phyloP scores from a whole-genome alignment of 2,797 vertebrate species.

The Argya squamiceps region DNA sequence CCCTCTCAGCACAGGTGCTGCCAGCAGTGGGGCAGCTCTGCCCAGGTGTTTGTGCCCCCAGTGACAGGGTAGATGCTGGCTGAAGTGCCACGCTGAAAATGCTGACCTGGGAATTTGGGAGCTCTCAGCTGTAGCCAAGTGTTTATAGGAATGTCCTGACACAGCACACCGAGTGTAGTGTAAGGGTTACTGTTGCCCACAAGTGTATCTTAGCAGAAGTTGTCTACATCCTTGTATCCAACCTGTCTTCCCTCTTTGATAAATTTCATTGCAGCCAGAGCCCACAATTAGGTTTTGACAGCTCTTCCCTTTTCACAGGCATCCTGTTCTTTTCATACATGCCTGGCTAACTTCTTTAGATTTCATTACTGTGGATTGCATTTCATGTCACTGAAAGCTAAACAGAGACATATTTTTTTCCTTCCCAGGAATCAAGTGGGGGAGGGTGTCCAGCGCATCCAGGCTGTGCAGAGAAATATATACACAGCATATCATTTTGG shows the following conservation, averaged over 20 bases:
- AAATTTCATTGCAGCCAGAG: conserved; percentile 51
- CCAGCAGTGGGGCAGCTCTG: neutral
- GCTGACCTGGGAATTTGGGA: neutral
- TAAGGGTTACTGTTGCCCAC: neutral
- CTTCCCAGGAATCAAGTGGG: conserved; percentile 64
- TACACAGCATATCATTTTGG: conserved; percentile 71
- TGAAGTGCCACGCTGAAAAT: neutral
- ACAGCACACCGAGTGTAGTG: neutral
- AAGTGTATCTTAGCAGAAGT: conserved; percentile 12
- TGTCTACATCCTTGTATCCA: neutral
- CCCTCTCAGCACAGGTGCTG: neutral
- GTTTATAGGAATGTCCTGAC: neutral
- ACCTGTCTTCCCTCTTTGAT: conserved; percentile 27
- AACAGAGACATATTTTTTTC: conserved; percentile 34
- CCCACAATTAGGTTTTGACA: conserved; percentile 61
- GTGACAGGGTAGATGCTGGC: neutral
- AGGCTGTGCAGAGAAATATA: conserved; percentile 68
- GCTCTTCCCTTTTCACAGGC: conserved; percentile 57
- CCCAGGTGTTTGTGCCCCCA: neutral
- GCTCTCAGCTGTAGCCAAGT: neutral
- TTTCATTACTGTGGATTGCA: conserved; percentile 45
- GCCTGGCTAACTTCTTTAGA: conserved; percentile 53
- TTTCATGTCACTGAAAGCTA: conserved; percentile 16
- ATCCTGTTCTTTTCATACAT: conserved; percentile 63
- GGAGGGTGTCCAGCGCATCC: conserved; percentile 65